Percentiles rank a stretch among this genome's conserved stretches.
phyloP scores from a whole-genome alignment of 2,888 invertebrate species.

The Odontocolon sp. region DNA sequence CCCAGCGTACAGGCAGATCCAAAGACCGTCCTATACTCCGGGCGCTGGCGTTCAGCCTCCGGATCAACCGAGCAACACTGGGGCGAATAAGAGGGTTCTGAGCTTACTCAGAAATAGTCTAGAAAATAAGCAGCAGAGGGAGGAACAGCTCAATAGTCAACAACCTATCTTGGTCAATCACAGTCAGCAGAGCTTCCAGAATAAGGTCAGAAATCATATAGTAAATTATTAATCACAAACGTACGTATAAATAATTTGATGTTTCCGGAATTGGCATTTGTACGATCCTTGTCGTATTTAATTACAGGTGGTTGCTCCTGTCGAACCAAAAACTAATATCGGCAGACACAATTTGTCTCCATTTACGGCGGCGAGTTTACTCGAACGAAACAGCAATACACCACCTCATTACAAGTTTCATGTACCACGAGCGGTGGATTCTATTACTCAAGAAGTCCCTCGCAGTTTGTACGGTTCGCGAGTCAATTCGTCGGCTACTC shows the following conservation, averaged over 20 bases:
- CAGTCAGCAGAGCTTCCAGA: conserved; percentile 76
- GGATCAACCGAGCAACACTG: conserved; percentile 76
- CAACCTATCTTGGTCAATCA: conserved; percentile 75
- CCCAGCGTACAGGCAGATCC: conserved; percentile 67
- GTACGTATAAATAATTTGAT: neutral
- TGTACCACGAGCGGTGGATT: conserved; percentile 87
- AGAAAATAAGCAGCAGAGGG: conserved; percentile 83
- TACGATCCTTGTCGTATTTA: conserved; percentile 31
- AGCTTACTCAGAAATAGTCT: conserved; percentile 87
- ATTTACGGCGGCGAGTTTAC: conserved; percentile 82
- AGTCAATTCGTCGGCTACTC: conserved; percentile 74
- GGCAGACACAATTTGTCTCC: conserved; percentile 83
- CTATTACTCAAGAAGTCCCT: conserved; percentile 81
- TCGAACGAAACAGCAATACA: conserved; percentile 81
- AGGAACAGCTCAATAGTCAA: conserved; percentile 76
- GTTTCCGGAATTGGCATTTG: neutral
- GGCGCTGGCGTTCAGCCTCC: conserved; percentile 45
- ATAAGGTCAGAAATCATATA: conserved; percentile 72
- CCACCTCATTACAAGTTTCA: conserved; percentile 84
- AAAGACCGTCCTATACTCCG: conserved; percentile 68
- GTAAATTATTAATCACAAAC: neutral
- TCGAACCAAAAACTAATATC: conserved; percentile 81
- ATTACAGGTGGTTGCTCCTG: conserved; percentile 75
- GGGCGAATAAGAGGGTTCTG: conserved; percentile 87
- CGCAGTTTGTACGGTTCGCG: conserved; percentile 75